Percentiles rank a stretch among this genome's conserved stretches.
phyloP scores from a whole-genome alignment of 2,888 invertebrate species.

The Osedax frankpressi region DNA sequence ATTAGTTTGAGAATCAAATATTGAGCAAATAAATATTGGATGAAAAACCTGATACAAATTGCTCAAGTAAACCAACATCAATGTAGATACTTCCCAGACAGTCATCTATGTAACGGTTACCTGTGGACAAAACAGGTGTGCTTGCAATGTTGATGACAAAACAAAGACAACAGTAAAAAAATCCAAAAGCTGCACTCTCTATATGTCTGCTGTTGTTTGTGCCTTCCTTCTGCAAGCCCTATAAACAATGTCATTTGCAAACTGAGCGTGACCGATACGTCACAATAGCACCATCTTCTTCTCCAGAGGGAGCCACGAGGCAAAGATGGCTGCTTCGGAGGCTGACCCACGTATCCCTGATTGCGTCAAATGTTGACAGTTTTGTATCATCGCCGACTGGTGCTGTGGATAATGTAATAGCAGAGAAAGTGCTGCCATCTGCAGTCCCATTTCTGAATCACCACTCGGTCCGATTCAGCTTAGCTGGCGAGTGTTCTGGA shows the following conservation, averaged over 20 bases:
- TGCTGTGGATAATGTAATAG: conserved; percentile 8
- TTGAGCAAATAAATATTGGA: neutral
- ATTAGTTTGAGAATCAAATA: neutral
- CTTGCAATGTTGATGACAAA: neutral
- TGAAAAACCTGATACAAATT: neutral
- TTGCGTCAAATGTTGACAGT: conserved; percentile 4
- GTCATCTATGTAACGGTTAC: neutral
- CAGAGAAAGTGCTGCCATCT: conserved; percentile 9
- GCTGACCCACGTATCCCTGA: neutral
- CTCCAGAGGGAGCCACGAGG: neutral
- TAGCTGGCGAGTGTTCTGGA: conserved; percentile 2
- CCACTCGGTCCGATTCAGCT: conserved; percentile 7
- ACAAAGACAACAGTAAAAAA: neutral
- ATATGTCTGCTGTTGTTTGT: neutral
- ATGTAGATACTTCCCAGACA: neutral
- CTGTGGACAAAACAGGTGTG: neutral
- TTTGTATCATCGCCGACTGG: neutral
- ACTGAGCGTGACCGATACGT: neutral
- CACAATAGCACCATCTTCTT: neutral
- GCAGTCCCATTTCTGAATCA: neutral
- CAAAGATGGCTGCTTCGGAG: neutral
- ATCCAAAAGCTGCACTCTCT: conserved; percentile 3
- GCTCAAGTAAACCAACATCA: neutral
- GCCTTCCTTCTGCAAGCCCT: neutral
- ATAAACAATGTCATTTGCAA: neutral